Percentiles rank a stretch among this genome's conserved stretches.
phyloP scores from a whole-genome alignment of 2,113 vertebrate species.

The Apodemus speciosus region DNA sequence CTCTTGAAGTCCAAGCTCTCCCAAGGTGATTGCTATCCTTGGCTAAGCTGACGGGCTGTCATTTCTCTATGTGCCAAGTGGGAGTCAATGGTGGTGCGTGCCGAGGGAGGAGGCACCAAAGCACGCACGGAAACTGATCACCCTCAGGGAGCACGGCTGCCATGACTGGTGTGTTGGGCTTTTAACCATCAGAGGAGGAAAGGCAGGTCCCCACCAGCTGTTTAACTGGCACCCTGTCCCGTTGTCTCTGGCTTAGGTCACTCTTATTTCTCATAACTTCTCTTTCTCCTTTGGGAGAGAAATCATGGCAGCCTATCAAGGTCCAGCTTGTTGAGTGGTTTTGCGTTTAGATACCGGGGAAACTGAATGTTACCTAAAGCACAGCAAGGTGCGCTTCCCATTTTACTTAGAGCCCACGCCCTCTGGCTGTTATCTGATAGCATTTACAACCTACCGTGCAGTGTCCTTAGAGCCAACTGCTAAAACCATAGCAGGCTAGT shows the following conservation, averaged over 20 bases:
- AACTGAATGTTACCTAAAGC: background rate
- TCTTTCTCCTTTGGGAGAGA: background rate
- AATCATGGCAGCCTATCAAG: background rate
- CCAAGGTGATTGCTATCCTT: background rate
- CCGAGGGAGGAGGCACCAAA: background rate
- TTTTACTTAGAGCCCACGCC: background rate
- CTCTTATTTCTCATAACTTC: background rate
- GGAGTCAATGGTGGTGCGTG: background rate
- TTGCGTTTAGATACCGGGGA: slow-evolving; percentile 16
- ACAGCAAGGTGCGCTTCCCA: background rate
- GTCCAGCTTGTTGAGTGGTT: background rate
- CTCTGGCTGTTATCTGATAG: background rate
- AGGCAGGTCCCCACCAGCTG: background rate
- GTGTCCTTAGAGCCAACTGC: background rate
- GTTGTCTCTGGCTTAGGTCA: background rate
- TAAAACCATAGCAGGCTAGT: background rate
- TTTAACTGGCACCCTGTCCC: fast-evolving
- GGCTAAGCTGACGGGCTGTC: background rate
- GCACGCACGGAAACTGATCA: background rate
- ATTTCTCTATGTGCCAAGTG: background rate
- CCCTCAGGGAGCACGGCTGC: background rate
- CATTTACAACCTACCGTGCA: too few relatives aligned
- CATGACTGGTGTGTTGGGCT: background rate
- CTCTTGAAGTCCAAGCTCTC: background rate
- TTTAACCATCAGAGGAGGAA: background rate